Evolutionary conservation across 2,797 vertebrate species (phyloP).

Genomic region (Catostomus latipinnis): DNA sequence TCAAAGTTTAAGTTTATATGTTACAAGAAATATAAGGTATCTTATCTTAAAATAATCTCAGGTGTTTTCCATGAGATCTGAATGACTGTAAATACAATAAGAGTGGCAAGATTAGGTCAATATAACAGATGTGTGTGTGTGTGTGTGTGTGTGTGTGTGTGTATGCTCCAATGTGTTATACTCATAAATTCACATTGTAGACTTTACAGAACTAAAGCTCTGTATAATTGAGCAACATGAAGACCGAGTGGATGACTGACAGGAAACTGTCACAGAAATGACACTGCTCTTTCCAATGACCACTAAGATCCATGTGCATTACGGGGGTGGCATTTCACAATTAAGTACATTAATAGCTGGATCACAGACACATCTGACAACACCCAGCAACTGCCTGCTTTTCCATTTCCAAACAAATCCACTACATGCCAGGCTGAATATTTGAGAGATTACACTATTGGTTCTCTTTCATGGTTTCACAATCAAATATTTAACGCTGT

Average conservation of each 20-base stretch:
- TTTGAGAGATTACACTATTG: slow-evolving; percentile 51
- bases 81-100: slow-evolving; percentile 58
- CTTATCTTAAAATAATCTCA: slow-evolving; percentile 77
- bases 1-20: not conserved
- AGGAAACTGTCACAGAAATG: slow-evolving; percentile 47
- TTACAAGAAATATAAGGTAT: not conserved
- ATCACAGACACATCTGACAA: slow-evolving; percentile 58
- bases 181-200: slow-evolving; percentile 20
- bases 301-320: slow-evolving; percentile 49
- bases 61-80: slow-evolving; percentile 54
- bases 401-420: slow-evolving; percentile 60
- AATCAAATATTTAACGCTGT: slow-evolving; percentile 40
- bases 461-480: slow-evolving; percentile 46
- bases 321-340: slow-evolving; percentile 62
- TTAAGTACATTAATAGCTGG: slow-evolving; percentile 43
- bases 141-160: not conserved
- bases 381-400: slow-evolving; percentile 65
- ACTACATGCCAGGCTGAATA: slow-evolving; percentile 28
- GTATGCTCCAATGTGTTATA: slow-evolving; percentile 3
- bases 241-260: not conserved
- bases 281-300: slow-evolving; percentile 58
- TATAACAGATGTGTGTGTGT: not conserved
- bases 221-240: too few species aligned
- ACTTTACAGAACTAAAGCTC: too few species aligned
- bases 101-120: not conserved